Evolutionary conservation across 2,888 invertebrate genomes (phyloP), one percentile per base, ranked within the genome.

Genomic region (Andrena flavipes): DNA sequence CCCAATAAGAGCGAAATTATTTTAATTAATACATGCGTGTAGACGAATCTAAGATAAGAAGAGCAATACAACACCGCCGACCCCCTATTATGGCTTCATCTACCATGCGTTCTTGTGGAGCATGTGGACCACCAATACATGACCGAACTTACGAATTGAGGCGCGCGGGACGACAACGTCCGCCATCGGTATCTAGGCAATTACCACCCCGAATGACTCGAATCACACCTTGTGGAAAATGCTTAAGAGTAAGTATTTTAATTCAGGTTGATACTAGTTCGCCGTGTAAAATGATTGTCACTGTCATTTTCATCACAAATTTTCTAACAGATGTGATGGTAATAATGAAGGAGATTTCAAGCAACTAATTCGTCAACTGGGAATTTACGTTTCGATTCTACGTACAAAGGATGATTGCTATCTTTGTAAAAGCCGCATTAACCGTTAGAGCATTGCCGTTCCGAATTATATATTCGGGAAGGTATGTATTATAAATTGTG

Each of bases 161-260:
- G 2, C 73, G 76, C 1, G 0, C 7, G 3, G 59, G 62, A 69
- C 16, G 64, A 1, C 78, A 48, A 76, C 65, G 35, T 49, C 33
- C 70, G 20, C 13, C 10, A 13, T 0, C n/a, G 10, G 0, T 5
- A 23, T 6, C 10, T 26, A 49, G 6, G 0, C 75, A 62, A 4
- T 6, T 48, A 8, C 20, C n/a, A 23, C 23, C 73, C 82, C 0
- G 85, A 59, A 80, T 82, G 71, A 76, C 76, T 3, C 79, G 0
- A 20, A 7, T 20, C 10, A 80, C 85, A 7, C 62, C 78, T 3
- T 81, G 85, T 10, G 80, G 80, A 7, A 89, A 87, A 64, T 87
- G 80, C 10, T 51, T 84, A 2, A 80, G 82, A 29, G 88, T 88
- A 62, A 73, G 65, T 20, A 20, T 20, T 20, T 51, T 29, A 8